These are phyloP conservation scores for Regulus satrapa DNA, from an alignment of 2,113 vertebrate genomes.

Conservation along the genomic window DNA sequence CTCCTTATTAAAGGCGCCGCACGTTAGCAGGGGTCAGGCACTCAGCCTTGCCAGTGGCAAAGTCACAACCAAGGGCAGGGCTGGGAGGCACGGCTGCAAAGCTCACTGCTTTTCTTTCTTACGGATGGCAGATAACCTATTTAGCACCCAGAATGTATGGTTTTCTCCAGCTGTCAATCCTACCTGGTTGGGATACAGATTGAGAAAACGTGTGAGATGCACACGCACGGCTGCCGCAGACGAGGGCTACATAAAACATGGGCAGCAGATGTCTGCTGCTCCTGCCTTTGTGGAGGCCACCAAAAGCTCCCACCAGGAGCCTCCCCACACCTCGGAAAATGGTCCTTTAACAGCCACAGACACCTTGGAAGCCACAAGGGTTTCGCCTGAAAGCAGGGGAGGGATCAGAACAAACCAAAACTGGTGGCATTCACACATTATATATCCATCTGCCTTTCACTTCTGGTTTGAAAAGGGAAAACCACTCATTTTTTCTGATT, in stretches of 20 bases:
- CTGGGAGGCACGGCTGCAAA: conserved; percentile 39
- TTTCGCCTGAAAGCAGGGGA: not conserved
- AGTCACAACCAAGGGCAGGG: conserved; percentile 54
- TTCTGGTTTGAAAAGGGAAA: not conserved
- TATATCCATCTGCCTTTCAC: not conserved
- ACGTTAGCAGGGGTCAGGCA: conserved; percentile 56
- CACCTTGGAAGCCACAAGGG: no score
- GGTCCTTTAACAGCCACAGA: not conserved
- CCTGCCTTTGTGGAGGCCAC: not conserved
- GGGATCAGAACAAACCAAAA: not conserved
- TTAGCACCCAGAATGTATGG: conserved; percentile 27
- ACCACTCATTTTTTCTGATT: not conserved
- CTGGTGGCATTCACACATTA: not conserved
- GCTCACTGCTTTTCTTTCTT: conserved; percentile 46
- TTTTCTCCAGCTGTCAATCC: conserved; percentile 62
- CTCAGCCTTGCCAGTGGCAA: conserved; percentile 55
- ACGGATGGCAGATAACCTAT: not conserved
- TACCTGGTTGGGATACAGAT: conserved; percentile 3
- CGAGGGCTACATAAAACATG: not conserved
- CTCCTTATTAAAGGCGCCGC: conserved; percentile 53
- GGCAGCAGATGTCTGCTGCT: not conserved
- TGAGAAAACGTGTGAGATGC: conserved; percentile 21
- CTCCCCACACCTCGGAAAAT: not conserved
- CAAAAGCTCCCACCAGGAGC: not conserved
- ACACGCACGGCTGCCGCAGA: not conserved